A percentile compares a stretch with the other conserved stretches of the same genome.
Evolutionary conservation across 2,113 vertebrate species (phyloP).

Genomic region (Nothocercus julius): DNA sequence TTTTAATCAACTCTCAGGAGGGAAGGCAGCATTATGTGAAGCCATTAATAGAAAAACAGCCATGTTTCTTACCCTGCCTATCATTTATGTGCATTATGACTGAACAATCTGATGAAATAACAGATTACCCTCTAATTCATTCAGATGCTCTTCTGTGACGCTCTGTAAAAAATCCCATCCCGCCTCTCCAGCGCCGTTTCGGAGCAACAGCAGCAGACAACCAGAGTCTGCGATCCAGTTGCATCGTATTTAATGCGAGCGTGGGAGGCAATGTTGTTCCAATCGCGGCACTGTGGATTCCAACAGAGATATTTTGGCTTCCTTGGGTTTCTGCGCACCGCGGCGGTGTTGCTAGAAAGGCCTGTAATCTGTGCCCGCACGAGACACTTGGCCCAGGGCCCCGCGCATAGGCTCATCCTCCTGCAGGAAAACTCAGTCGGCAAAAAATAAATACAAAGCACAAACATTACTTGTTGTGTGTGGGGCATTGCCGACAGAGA

Average conservation of each 20-base stretch:
- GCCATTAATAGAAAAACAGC: slow-evolving; percentile 50
- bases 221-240: not conserved
- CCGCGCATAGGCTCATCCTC: not conserved
- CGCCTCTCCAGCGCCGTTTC: not conserved
- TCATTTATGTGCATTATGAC: slow-evolving; percentile 11
- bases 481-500: slow-evolving; percentile 25
- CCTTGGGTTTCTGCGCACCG: not conserved
- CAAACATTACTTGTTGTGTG: not conserved
- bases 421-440: slow-evolving; percentile 15
- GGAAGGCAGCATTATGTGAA: slow-evolving; percentile 51
- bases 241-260: not conserved
- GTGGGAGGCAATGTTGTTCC: not conserved
- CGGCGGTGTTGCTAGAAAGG: not conserved
- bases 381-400: not conserved
- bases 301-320: not conserved
- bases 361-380: not conserved
- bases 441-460: not conserved
- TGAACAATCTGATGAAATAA: slow-evolving; percentile 48
- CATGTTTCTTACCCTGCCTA: slow-evolving; percentile 1
- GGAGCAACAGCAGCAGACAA: not conserved
- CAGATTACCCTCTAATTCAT: slow-evolving; percentile 36
- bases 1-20: slow-evolving; percentile 65
- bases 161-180: not conserved
- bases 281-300: not conserved
- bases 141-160: not conserved